These are phyloP conservation scores for Harpalus rufipes DNA, from an alignment of 2,888 invertebrate species.

Conservation along the genomic window DNA sequence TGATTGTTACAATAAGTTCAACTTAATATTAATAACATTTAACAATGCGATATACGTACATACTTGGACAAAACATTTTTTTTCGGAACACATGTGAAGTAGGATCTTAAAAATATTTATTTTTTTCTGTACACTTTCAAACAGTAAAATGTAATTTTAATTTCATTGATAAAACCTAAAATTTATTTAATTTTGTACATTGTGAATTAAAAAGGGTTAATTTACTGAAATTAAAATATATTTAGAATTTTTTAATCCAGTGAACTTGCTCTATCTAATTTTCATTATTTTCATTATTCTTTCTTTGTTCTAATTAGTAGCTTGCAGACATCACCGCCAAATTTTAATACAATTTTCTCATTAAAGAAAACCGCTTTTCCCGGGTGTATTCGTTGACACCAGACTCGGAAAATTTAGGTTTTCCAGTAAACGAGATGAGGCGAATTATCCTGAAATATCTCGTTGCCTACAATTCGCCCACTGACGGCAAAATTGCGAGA, in stretches of 20 bases:
- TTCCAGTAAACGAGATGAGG: background rate
- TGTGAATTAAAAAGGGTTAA: constrained; percentile 10
- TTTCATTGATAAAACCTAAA: too few relatives aligned
- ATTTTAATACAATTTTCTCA: constrained; percentile 63
- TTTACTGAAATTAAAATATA: constrained; percentile 40
- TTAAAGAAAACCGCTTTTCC: constrained; percentile 54
- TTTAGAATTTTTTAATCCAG: constrained; percentile 60
- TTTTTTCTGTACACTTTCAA: too few relatives aligned
- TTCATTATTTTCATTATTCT: constrained; percentile 59
- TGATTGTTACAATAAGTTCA: too few relatives aligned
- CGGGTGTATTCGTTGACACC: constrained; percentile 42
- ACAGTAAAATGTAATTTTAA: too few relatives aligned
- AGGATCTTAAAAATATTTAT: too few relatives aligned
- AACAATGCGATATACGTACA: too few relatives aligned
- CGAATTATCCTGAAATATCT: background rate
- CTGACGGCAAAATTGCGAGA: background rate
- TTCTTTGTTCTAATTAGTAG: constrained; percentile 62
- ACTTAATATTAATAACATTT: too few relatives aligned
- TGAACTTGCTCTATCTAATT: constrained; percentile 36
- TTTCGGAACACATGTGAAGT: too few relatives aligned
- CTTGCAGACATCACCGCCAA: constrained; percentile 47
- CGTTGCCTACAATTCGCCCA: background rate
- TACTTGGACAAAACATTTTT: too few relatives aligned
- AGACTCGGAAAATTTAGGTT: constrained; percentile 36
- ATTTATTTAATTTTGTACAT: background rate